Percentiles rank a stretch among this genome's conserved stretches.
Evolutionary conservation across 2,888 invertebrate genomes (phyloP).

Genomic region (Leptodirus hochenwartii): DNA sequence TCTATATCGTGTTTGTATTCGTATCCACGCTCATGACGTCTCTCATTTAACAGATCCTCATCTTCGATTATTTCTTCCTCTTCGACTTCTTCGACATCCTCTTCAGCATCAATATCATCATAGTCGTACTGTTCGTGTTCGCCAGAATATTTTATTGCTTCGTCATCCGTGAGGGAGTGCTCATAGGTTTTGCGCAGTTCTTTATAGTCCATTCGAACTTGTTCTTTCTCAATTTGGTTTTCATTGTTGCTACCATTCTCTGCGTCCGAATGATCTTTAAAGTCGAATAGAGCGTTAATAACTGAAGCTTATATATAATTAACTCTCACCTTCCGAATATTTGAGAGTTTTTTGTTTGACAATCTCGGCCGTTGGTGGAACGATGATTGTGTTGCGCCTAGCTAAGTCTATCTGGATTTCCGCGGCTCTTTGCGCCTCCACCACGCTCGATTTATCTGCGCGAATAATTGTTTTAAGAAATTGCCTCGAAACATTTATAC

Average conservation of each 20-base stretch:
- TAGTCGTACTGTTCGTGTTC: slow-evolving; percentile 9
- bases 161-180: slow-evolving; percentile 21
- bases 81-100: slow-evolving; percentile 13
- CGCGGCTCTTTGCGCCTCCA: slow-evolving; percentile 12
- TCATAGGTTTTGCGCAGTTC: slow-evolving; percentile 23
- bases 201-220: slow-evolving; percentile 20
- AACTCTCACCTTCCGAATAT: slow-evolving; percentile 22
- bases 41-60: slow-evolving; percentile 10
- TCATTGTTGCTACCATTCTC: slow-evolving; percentile 15
- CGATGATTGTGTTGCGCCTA: slow-evolving; percentile 29
- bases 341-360: slow-evolving; percentile 21
- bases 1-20: slow-evolving; percentile 9
- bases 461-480: slow-evolving; percentile 5
- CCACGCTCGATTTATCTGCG: slow-evolving; percentile 11
- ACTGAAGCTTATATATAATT: slow-evolving; percentile 2
- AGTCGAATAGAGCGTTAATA: slow-evolving; percentile 3
- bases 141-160: slow-evolving; percentile 8
- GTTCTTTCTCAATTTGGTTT: slow-evolving; percentile 23
- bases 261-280: slow-evolving; percentile 7
- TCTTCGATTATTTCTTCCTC: slow-evolving; percentile 13
- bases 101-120: slow-evolving; percentile 11
- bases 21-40: no score
- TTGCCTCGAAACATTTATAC: no score
- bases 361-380: slow-evolving; percentile 25
- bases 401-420: slow-evolving; percentile 22